Percentiles rank a stretch among this genome's conserved stretches.
Conservation (phyloP, 2,113 vertebrate genomes). For the Callaeas wilsoni region DNA sequence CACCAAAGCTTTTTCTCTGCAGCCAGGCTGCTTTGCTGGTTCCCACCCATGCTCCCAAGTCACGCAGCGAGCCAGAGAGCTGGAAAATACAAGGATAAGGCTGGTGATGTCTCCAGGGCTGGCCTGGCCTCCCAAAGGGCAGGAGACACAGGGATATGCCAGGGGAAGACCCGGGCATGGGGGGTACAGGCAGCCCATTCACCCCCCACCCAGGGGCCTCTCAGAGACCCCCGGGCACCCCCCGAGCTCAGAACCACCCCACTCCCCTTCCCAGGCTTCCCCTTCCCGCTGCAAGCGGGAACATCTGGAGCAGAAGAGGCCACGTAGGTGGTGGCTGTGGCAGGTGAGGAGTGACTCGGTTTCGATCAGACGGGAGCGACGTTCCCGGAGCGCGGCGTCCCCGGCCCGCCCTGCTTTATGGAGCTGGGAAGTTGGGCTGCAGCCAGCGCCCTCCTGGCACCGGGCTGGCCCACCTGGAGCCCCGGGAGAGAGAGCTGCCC, state of each 20-base stretch:
- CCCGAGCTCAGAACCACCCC: fast-evolving
- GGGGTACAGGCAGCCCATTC: neutral
- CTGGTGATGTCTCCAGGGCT: neutral
- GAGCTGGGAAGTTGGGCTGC: neutral
- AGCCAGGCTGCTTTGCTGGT: neutral
- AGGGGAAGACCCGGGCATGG: fast-evolving
- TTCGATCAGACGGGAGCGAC: neutral
- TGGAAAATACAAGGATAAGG: fast-evolving
- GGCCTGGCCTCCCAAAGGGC: neutral
- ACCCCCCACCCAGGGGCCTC: neutral
- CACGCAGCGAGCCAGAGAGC: fast-evolving
- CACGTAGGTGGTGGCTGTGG: neutral
- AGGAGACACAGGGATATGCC: fast-evolving
- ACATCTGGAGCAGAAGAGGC: neutral
- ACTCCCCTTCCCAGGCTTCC: neutral
- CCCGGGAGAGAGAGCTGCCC: neutral
- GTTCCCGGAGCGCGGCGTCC: neutral
- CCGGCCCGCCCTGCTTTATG: neutral
- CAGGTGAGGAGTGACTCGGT: neutral
- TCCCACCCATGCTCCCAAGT: neutral
- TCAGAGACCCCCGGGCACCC: neutral
- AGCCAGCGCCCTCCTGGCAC: neutral
- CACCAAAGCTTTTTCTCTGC: neutral
- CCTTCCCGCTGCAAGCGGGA: fast-evolving
- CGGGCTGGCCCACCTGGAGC: too few species aligned